phyloP scores from a whole-genome alignment of 2,113 vertebrate species.

The Solenodon paradoxus region DNA sequence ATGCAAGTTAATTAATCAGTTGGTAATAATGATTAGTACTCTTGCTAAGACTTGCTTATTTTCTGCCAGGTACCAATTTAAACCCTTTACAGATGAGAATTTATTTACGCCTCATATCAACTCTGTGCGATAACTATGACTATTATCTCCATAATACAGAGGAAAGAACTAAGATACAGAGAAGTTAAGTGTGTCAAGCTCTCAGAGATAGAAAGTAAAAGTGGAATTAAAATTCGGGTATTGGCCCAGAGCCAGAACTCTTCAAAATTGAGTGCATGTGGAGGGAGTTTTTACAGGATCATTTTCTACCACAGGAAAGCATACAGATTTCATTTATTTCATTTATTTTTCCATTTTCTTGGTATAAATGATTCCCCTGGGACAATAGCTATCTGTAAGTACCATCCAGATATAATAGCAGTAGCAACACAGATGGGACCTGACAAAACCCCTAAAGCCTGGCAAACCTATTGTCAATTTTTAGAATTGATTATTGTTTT shows the following conservation, averaged over 20 bases:
- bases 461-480: background rate
- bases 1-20: background rate
- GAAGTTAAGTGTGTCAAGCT: background rate
- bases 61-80: background rate
- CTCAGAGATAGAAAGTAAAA: constrained; percentile 2
- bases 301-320: background rate
- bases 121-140: background rate
- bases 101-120: background rate
- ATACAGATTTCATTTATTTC: background rate
- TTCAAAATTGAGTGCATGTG: background rate
- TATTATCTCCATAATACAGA: background rate
- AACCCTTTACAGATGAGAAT: background rate
- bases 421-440: background rate
- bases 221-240: background rate
- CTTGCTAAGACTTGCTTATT: background rate
- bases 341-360: constrained; percentile 34
- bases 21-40: background rate
- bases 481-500: constrained; percentile 33
- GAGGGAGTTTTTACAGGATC: constrained; percentile 3
- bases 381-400: constrained; percentile 14
- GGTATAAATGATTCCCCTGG: background rate
- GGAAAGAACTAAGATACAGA: background rate
- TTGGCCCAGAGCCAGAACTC: background rate
- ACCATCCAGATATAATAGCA: background rate
- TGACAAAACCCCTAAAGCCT: background rate